Evolutionary conservation across 2,888 invertebrate genomes (phyloP).

Genomic region (Acanthosepion pharaonis): DNA sequence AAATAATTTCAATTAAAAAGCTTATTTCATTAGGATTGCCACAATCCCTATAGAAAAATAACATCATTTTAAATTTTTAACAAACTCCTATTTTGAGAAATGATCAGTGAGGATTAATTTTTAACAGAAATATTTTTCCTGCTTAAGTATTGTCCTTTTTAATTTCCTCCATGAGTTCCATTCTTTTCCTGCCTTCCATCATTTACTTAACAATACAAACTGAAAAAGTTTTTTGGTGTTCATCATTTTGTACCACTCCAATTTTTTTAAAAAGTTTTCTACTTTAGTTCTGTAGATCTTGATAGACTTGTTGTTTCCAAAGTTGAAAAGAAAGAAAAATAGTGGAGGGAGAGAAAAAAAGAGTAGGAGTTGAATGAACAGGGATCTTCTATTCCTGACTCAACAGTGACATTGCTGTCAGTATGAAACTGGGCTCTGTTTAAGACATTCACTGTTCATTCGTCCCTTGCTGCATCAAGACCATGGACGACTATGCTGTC

Average conservation of each 20-base stretch:
- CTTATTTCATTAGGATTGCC: background rate
- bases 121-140: background rate
- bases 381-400: background rate
- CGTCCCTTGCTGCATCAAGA: slow-evolving; percentile 46
- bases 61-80: background rate
- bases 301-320: background rate
- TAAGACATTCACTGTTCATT: slow-evolving; percentile 40
- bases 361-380: slow-evolving; percentile 34
- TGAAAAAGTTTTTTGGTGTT: background rate
- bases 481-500: slow-evolving; percentile 44
- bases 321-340: background rate
- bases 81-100: background rate
- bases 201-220: background rate
- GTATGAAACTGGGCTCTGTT: slow-evolving; percentile 23
- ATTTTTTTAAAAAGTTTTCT: slow-evolving; percentile 36
- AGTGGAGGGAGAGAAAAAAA: background rate
- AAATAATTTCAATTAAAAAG: background rate
- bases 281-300: background rate
- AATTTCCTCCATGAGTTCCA: background rate
- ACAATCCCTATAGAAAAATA: background rate
- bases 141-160: background rate
- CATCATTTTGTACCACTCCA: background rate
- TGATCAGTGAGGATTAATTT: background rate
- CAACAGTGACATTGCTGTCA: slow-evolving; percentile 40
- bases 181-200: background rate